phyloP scores from a whole-genome alignment of 2,888 invertebrate genomes.

The Dioctria rufipes region DNA sequence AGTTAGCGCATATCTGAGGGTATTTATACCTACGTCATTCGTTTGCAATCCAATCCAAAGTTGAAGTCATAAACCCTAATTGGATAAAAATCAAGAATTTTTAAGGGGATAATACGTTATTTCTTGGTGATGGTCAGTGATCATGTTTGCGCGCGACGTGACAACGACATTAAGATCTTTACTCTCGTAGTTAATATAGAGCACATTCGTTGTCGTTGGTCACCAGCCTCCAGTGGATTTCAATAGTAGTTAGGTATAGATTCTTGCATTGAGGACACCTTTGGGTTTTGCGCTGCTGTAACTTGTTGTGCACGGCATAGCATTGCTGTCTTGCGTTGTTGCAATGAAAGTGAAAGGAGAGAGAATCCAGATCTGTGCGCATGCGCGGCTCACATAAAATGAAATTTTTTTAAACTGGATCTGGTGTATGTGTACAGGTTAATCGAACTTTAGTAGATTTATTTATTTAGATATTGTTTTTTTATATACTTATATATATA shows the following conservation, averaged over 20 bases:
- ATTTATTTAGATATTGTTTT: slow-evolving; percentile 4
- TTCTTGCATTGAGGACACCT: slow-evolving; percentile 53
- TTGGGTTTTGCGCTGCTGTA: slow-evolving; percentile 10
- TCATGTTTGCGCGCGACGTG: not conserved
- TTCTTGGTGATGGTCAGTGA: slow-evolving; percentile 50
- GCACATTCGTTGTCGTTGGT: slow-evolving; percentile 36
- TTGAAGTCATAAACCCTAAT: slow-evolving; percentile 16
- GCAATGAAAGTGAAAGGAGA: slow-evolving; percentile 59
- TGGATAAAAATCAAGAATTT: slow-evolving; percentile 32
- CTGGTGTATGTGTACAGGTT: slow-evolving; percentile 45
- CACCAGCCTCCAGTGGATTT: not conserved
- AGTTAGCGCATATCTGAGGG: not conserved
- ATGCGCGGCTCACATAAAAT: not conserved
- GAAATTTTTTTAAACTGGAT: slow-evolving; percentile 40
- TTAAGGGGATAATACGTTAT: slow-evolving; percentile 1
- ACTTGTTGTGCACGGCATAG: slow-evolving; percentile 6
- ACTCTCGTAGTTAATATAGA: not conserved
- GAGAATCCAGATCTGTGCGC: slow-evolving; percentile 46
- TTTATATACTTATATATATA: too few relatives aligned
- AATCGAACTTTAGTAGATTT: slow-evolving; percentile 23
- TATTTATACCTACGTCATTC: not conserved
- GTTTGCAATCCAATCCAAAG: not conserved
- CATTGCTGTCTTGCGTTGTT: slow-evolving; percentile 15
- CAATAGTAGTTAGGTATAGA: not conserved
- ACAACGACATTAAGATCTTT: not conserved